These are phyloP conservation scores for Pelodiscus sinensis DNA, from an alignment of 2,113 vertebrate genomes.

Conservation along the genomic window DNA sequence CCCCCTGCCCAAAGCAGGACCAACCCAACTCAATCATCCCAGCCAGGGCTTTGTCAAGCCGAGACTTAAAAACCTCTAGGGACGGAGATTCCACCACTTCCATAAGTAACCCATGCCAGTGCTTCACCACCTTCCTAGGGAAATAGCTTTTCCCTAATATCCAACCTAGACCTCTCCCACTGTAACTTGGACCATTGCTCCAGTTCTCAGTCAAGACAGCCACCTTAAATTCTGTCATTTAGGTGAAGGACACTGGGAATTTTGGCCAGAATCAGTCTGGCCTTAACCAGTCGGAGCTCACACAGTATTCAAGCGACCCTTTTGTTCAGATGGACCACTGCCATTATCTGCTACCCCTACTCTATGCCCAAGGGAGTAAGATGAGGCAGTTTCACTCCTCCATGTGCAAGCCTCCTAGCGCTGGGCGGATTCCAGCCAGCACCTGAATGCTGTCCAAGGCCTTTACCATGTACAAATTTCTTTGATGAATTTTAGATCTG, in stretches of 20 bases:
- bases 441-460: background rate
- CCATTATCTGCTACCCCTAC: background rate
- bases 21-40: too few relatives aligned
- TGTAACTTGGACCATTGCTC: too few relatives aligned
- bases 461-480: background rate
- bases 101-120: too few relatives aligned
- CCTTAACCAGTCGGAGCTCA: background rate
- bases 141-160: too few relatives aligned
- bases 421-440: background rate
- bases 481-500: background rate
- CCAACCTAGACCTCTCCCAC: too few relatives aligned
- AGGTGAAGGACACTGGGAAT: background rate
- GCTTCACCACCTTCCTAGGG: too few relatives aligned
- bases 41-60: too few relatives aligned
- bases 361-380: background rate
- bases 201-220: too few relatives aligned
- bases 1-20: too few relatives aligned
- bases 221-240: background rate
- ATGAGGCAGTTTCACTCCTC: background rate
- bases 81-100: too few relatives aligned
- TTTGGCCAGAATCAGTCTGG: background rate
- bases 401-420: background rate
- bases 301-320: background rate
- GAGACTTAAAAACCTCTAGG: too few relatives aligned
- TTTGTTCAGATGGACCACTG: background rate